phyloP scores from a whole-genome alignment of 2,797 vertebrate genomes.

The Atherinosoma microstoma region DNA sequence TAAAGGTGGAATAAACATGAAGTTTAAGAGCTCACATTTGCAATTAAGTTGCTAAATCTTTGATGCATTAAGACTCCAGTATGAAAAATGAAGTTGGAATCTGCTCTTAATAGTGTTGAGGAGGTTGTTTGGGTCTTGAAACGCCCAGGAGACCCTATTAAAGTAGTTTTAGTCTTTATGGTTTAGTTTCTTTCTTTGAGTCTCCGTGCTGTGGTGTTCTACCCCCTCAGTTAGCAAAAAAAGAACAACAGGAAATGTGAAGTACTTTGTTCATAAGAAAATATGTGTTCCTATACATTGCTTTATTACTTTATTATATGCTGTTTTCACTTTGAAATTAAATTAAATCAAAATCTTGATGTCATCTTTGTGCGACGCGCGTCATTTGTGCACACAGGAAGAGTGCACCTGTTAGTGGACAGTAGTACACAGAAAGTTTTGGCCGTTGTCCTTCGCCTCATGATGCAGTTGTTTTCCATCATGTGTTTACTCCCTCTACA shows the following conservation, averaged over 20 bases:
- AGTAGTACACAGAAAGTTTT: no score
- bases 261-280: not conserved
- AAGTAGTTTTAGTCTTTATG: not conserved
- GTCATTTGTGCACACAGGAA: no score
- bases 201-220: not conserved
- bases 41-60: constrained; percentile 2
- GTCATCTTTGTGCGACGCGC: no score
- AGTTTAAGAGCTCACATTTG: constrained; percentile 36
- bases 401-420: no score
- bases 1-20: constrained; percentile 29
- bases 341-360: no score
- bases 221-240: not conserved
- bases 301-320: no score
- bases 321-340: no score
- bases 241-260: not conserved
- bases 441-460: no score
- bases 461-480: no score
- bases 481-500: no score
- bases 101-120: constrained; percentile 4
- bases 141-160: not conserved
- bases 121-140: not conserved
- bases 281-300: not conserved
- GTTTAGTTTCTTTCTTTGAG: not conserved
- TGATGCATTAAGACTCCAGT: constrained; percentile 28
- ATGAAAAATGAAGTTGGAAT: constrained; percentile 8